Evolutionary conservation across 2,797 vertebrate genomes (phyloP), one percentile per base, ranked within the genome.

Genomic region (Pristis pectinata): DNA sequence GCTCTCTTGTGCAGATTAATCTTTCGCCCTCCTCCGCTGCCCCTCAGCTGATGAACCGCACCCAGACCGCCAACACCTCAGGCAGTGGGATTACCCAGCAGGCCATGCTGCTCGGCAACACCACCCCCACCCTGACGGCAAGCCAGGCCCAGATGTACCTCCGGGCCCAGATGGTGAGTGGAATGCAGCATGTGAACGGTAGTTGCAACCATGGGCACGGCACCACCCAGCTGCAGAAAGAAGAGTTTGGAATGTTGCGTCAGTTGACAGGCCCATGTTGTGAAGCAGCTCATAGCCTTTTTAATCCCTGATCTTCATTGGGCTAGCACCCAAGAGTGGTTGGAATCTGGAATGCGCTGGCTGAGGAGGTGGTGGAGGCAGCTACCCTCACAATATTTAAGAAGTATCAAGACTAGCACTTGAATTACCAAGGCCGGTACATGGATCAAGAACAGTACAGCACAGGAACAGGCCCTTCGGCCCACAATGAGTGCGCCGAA

Each of bases 111-210:
- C 97, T 99, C 95, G 98, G 98, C 95, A 98, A 98, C 95, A 97
- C 98, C 95, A 98, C 98, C 13, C 97, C 98, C 95, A 98, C 97
- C 96, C 92, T 98, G 95, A 97, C 97, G 89, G 98, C 98, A 95
- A 99, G 98, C 97, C 98, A 99, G 97, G 98, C 98, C 96, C 98
- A 99, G 96, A 99, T 99, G 98, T 99, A 98, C 95, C 98, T 99
- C 3, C 98, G 98, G 95, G 98, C 98, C 96, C 98, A 99, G 96
- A 99, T 99, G 98, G 98, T 99, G 97, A 98, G 97, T 96, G 34
- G 30, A 30, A 34, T 13, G 17, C 22, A 27, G 27, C 22, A 19
- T 11, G 11, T 19, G 13, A 67, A 19, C 64, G 64, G 49, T 49
- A 5, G 49, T 53, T 53, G 53, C 49, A 53, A 49, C 37, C 56